These are phyloP conservation scores for Artibeus jamaicensis DNA, from an alignment of 2,797 vertebrate genomes.

Conservation along the genomic window DNA sequence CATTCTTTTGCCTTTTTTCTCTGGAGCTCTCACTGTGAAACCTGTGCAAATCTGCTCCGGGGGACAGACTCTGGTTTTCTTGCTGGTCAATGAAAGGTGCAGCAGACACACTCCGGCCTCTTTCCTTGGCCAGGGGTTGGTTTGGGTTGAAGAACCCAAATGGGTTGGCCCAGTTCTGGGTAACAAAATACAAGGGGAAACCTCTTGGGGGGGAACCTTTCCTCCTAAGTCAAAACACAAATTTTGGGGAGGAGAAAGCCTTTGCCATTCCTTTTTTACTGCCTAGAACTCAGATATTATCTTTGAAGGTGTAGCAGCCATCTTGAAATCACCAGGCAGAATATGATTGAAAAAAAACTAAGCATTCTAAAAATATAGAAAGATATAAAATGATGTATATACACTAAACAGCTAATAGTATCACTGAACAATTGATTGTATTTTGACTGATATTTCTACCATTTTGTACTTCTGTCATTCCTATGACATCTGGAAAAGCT, in stretches of 20 bases:
- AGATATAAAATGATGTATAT: not conserved
- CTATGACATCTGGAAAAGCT: not conserved
- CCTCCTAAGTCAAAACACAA: not conserved
- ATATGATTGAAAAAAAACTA: not conserved
- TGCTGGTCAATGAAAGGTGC: not conserved
- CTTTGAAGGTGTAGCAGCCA: not conserved
- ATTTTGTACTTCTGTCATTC: not conserved
- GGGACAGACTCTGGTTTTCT: not conserved
- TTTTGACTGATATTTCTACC: slow-evolving; percentile 3
- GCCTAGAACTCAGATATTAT: not conserved
- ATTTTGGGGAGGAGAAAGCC: not conserved
- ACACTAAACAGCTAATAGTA: not conserved
- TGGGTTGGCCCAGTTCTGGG: not conserved
- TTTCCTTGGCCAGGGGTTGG: not conserved
- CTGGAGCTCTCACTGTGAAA: not conserved
- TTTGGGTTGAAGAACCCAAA: not conserved
- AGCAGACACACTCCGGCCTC: not conserved
- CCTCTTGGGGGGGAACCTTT: not conserved
- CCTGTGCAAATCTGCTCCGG: not conserved
- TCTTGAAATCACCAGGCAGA: not conserved
- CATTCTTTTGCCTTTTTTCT: not conserved
- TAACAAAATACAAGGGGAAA: not conserved
- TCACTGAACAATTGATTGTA: not conserved
- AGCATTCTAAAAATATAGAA: not conserved
- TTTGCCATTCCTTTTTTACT: not conserved